A percentile compares a stretch with the other conserved stretches of the same genome.
Conservation (phyloP, 2,888 invertebrate genomes). For the Trichogramma dendrolimi region DNA sequence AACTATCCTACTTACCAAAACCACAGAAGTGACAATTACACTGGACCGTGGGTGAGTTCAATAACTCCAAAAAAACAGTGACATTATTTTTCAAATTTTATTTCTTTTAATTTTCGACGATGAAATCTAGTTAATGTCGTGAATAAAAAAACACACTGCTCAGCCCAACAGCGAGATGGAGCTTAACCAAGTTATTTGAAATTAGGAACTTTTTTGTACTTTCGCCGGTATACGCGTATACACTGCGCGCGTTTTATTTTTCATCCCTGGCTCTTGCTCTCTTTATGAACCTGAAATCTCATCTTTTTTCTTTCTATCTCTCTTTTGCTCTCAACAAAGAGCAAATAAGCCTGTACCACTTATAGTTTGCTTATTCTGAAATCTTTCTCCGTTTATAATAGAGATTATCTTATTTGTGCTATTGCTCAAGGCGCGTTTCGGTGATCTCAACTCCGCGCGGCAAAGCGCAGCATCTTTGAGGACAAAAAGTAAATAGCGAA, state of each 20-base stretch:
- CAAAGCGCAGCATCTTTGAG: neutral
- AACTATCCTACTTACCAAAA: slow-evolving; percentile 60
- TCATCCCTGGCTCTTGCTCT: slow-evolving; percentile 15
- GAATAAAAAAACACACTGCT: no score
- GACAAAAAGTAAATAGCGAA: slow-evolving; percentile 10
- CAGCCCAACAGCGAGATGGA: no score
- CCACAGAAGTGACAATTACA: slow-evolving; percentile 60
- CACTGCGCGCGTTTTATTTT: no score
- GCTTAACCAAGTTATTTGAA: no score
- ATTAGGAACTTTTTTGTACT: no score
- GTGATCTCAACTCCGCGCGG: neutral
- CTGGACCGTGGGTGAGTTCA: slow-evolving; percentile 65
- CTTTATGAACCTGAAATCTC: slow-evolving; percentile 3
- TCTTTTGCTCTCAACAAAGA: slow-evolving; percentile 27
- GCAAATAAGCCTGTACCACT: slow-evolving; percentile 45
- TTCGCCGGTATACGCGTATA: no score
- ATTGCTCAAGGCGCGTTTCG: slow-evolving; percentile 36
- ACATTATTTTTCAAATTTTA: no score
- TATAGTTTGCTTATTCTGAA: slow-evolving; percentile 45
- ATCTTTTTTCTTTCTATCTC: slow-evolving; percentile 30
- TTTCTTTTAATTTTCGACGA: no score
- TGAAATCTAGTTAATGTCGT: no score
- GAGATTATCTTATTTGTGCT: slow-evolving; percentile 51
- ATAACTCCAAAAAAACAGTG: neutral
- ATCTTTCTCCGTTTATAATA: slow-evolving; percentile 46